A percentile compares a stretch with the other conserved stretches of the same genome.
These are phyloP conservation scores for Paratrypauchen microcephalus DNA, from an alignment of 2,797 vertebrate genomes.

Conservation along the genomic window DNA sequence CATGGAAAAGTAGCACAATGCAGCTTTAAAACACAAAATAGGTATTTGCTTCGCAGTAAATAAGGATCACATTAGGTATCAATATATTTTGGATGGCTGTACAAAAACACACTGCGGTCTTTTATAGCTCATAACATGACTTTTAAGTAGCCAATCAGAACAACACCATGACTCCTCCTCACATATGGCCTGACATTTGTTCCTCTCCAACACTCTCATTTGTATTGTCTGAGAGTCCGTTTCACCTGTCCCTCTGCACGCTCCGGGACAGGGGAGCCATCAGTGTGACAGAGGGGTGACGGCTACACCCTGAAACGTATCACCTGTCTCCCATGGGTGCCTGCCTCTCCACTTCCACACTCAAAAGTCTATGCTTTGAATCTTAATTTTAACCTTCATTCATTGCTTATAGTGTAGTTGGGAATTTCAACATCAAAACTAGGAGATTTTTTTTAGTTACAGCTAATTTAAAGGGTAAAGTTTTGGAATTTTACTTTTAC, in stretches of 20 bases:
- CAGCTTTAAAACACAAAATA: too few species aligned
- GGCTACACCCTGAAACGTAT: constrained; percentile 48
- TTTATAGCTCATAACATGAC: neutral
- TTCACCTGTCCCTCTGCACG: constrained; percentile 30
- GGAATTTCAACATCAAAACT: too few species aligned
- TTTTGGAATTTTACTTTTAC: neutral
- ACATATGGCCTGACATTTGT: constrained; percentile 7
- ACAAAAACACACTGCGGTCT: too few species aligned
- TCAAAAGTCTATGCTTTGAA: constrained; percentile 47
- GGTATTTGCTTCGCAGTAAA: too few species aligned
- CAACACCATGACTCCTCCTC: neutral
- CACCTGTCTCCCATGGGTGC: constrained; percentile 61
- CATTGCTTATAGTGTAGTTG: neutral
- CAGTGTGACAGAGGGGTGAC: constrained; percentile 49
- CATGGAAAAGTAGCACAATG: too few species aligned
- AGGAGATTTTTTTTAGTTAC: neutral
- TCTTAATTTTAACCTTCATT: constrained; percentile 40
- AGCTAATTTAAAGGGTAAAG: neutral
- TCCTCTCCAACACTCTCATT: constrained; percentile 38
- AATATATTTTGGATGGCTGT: too few species aligned
- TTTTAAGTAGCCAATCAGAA: neutral
- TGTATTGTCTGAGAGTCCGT: constrained; percentile 33
- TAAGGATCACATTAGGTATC: too few species aligned
- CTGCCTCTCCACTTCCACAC: constrained; percentile 45
- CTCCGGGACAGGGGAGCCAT: constrained; percentile 46